Base-by-base conservation (phyloP, 2,888 invertebrate genomes). In the Macrophya alboannulata region DNA sequence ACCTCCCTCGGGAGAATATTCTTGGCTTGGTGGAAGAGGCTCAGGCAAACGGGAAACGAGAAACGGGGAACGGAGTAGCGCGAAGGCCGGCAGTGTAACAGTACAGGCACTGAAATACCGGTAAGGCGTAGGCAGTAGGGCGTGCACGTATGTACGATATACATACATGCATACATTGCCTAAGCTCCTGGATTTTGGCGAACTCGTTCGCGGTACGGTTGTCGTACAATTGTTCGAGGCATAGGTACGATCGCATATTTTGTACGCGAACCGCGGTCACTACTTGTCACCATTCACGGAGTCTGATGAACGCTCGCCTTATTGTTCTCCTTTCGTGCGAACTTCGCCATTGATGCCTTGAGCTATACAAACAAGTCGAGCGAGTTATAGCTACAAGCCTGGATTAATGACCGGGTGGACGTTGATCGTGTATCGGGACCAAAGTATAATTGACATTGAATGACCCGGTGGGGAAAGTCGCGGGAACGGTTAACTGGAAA, bases 1-100 rank as follows among this genome's bases (percentile, higher is more conserved):
- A 51, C 31, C 51, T 77, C 77, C 77, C 77, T 31, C 37, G 48
- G 55, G 55, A 77, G 77, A 77, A 48, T 55, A 55, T 77, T 74
- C 45, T 74, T 45, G 45, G 72, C 72, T 74, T 21, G n/a, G 45
- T 45, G 21, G 17, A 74, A 74, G 72, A 74, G 43, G 72, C 72
- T 74, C 25, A n/a, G 21, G 4, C 43, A 4, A 74, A 74, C 31
- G 72, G 72, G 4, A 45, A 21, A 45, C 72, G 72, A 4, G n/a
- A 17, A 62, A 62, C 62, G 62, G 62, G 62, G 48, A 48, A 45
- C 72, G 72, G n/a, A 31, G 72, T 74, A 74, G 43, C 45, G 43
- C 9, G 72, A 43, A 72, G 40, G 43, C n/a, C 72, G 72, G 72
- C 10, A 43, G n/a, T 43, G 45, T 74, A 21, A 74, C 72, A n/a